phyloP scores from a whole-genome alignment of 2,797 vertebrate genomes.

The Lagorchestes hirsutus region DNA sequence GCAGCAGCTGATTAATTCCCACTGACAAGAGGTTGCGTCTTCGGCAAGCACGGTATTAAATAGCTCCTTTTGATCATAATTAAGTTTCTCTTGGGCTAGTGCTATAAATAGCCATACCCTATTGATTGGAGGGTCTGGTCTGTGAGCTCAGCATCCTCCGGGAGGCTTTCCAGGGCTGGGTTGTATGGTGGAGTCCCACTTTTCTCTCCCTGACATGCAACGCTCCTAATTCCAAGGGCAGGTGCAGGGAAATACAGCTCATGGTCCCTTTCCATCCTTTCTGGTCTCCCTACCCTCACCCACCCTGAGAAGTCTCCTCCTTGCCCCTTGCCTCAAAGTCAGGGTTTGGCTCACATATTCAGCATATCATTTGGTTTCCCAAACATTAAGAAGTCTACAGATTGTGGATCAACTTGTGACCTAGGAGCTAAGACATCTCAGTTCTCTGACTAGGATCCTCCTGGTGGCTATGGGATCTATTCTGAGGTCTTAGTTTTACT shows the following conservation, averaged over 20 bases:
- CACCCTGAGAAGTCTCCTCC: neutral
- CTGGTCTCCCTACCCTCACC: neutral
- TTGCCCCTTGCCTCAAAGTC: neutral
- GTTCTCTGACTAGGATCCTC: neutral
- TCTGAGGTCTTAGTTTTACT: neutral
- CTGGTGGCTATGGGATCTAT: neutral
- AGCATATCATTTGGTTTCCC: neutral
- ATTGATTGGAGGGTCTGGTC: constrained; percentile 84
- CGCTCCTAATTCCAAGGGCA: constrained; percentile 71
- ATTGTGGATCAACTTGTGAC: neutral
- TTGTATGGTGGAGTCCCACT: constrained; percentile 70
- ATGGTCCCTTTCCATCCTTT: neutral
- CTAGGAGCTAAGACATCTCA: neutral
- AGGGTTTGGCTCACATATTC: neutral
- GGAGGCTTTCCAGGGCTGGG: constrained; percentile 76
- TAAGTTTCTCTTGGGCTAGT: constrained; percentile 82
- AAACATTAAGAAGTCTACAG: neutral
- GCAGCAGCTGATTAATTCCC: constrained; percentile 80
- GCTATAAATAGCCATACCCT: constrained; percentile 84
- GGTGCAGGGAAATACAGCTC: constrained; percentile 31
- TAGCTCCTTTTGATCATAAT: constrained; percentile 84
- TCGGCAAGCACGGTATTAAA: constrained; percentile 81
- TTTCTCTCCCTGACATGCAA: constrained; percentile 61
- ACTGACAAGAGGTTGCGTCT: constrained; percentile 81
- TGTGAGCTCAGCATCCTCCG: constrained; percentile 76